Percentiles rank a stretch among this genome's conserved stretches.
phyloP scores from a whole-genome alignment of 2,888 invertebrate genomes.

The Alloscopus bannaensis region DNA sequence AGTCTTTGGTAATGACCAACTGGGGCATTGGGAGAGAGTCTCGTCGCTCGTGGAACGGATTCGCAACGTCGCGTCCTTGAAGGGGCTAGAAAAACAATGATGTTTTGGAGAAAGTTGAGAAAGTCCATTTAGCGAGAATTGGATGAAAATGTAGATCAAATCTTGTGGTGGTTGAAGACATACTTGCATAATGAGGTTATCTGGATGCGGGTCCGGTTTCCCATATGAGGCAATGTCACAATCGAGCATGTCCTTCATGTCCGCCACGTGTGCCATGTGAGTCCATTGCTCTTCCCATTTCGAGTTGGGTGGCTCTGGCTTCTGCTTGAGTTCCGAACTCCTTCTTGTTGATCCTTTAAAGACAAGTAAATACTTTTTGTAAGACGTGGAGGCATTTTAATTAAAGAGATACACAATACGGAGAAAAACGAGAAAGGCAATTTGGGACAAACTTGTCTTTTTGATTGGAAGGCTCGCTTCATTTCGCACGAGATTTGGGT shows the following conservation, averaged over 20 bases:
- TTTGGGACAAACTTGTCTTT: too few species aligned
- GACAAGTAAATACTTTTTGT: too few species aligned
- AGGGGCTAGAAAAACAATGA: neutral
- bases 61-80: neutral
- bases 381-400: too few species aligned
- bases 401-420: too few species aligned
- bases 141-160: neutral
- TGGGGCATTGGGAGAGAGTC: constrained; percentile 31
- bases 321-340: too few species aligned
- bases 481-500: constrained; percentile 39
- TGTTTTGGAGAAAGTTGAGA: constrained; percentile 3
- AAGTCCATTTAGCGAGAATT: neutral
- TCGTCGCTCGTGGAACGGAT: neutral
- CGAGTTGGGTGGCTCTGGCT: constrained; percentile 17
- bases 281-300: constrained; percentile 50
- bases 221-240: constrained; percentile 41
- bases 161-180: neutral
- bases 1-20: constrained; percentile 19
- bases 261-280: constrained; percentile 16
- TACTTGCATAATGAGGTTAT: constrained; percentile 39
- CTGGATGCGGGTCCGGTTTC: constrained; percentile 29
- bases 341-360: too few species aligned
- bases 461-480: constrained; percentile 44
- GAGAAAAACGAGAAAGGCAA: too few species aligned
- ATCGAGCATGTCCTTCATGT: constrained; percentile 24